A percentile compares a stretch with the other conserved stretches of the same genome.
Evolutionary conservation across 2,113 vertebrate genomes (phyloP).

Genomic region (Miniopterus natalensis): DNA sequence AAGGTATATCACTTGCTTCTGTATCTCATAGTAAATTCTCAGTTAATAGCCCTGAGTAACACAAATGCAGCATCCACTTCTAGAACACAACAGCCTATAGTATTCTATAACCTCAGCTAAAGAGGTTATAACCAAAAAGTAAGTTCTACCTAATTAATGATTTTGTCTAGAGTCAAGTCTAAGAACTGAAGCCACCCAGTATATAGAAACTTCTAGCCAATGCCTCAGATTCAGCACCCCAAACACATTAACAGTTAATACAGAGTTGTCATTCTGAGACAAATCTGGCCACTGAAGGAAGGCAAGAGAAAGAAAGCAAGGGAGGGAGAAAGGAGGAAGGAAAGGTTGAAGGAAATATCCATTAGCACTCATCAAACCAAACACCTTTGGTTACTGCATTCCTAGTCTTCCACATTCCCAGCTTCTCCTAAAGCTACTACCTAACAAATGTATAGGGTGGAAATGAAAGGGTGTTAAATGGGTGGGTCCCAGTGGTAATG

Average conservation of each 20-base stretch:
- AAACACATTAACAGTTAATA: background rate
- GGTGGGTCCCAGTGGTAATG: conserved; percentile 58
- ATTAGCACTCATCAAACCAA: background rate
- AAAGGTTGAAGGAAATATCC: background rate
- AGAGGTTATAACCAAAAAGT: background rate
- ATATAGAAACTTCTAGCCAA: background rate
- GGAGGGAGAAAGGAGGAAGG: background rate
- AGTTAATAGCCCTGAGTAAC: background rate
- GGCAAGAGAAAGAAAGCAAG: background rate
- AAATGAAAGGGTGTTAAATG: conserved; percentile 75
- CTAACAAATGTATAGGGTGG: background rate
- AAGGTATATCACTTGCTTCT: background rate
- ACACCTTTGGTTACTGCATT: background rate
- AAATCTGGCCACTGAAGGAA: background rate
- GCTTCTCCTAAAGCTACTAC: background rate
- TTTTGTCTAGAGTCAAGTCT: conserved; percentile 44
- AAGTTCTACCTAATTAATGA: conserved; percentile 8
- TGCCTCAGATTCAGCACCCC: background rate
- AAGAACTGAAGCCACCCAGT: conserved; percentile 31
- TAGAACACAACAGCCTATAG: background rate
- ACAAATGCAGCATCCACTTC: background rate
- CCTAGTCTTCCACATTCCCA: background rate
- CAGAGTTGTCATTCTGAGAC: conserved; percentile 18
- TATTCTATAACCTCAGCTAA: background rate
- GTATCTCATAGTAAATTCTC: conserved; percentile 35